These are phyloP conservation scores for Charanyca ferruginea DNA, from an alignment of 2,888 invertebrate species.

Conservation along the genomic window DNA sequence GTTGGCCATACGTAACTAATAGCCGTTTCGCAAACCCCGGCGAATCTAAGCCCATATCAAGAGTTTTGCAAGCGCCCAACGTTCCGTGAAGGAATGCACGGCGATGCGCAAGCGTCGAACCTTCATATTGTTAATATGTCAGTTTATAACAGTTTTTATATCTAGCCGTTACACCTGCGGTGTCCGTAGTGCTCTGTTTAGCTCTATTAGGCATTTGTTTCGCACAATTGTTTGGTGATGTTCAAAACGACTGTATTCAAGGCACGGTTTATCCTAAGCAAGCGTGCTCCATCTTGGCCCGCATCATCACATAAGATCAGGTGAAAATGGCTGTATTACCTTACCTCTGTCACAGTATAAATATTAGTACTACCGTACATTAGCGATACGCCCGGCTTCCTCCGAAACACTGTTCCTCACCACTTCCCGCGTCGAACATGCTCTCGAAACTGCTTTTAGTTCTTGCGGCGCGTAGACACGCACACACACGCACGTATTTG, in stretches of 20 bases:
- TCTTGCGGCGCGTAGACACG: too few relatives aligned
- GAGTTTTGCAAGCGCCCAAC: slow-evolving; percentile 79
- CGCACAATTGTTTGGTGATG: slow-evolving; percentile 14
- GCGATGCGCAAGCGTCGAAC: slow-evolving; percentile 65
- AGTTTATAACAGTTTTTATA: slow-evolving; percentile 52
- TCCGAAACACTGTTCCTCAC: too few relatives aligned
- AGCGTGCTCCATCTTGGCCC: too few relatives aligned
- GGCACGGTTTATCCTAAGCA: too few relatives aligned
- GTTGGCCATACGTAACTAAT: slow-evolving; percentile 71
- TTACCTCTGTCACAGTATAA: too few relatives aligned
- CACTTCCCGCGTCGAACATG: too few relatives aligned
- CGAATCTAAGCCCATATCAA: slow-evolving; percentile 76
- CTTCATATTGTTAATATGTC: slow-evolving; percentile 65
- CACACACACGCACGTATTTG: too few relatives aligned
- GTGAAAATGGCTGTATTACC: too few relatives aligned
- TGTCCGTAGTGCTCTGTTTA: slow-evolving; percentile 4
- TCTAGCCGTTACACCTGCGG: slow-evolving; percentile 23
- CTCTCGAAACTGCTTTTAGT: too few relatives aligned
- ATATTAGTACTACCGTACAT: too few relatives aligned
- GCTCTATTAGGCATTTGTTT: slow-evolving; percentile 26
- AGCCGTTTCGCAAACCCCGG: slow-evolving; percentile 71
- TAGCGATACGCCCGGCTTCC: too few relatives aligned
- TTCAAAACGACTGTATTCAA: slow-evolving; percentile 18
- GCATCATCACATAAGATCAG: too few relatives aligned
- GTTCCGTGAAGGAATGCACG: slow-evolving; percentile 83